Conservation (phyloP, 2,797 vertebrate species). For the Loriculus beryllinus region DNA sequence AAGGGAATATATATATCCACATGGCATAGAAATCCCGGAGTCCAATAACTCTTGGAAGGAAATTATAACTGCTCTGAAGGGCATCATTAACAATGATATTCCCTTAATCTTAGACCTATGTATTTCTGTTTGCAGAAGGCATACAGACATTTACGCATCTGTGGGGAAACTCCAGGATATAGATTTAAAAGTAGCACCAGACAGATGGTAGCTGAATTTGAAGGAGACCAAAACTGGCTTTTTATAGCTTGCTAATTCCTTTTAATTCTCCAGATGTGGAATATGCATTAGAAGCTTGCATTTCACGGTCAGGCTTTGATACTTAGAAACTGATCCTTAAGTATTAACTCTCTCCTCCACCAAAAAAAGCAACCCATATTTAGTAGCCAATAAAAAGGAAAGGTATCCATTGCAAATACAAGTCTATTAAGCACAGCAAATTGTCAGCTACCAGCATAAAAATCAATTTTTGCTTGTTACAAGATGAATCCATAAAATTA, state of each 20-base stretch:
- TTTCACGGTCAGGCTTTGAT: not conserved
- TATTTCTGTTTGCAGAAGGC: conserved; percentile 59
- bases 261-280: not conserved
- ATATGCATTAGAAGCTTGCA: not conserved
- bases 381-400: not conserved
- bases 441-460: conserved; percentile 26
- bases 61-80: conserved; percentile 56
- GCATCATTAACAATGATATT: conserved; percentile 51
- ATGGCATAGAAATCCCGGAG: conserved; percentile 35
- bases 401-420: not conserved
- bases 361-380: not conserved
- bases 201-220: not conserved
- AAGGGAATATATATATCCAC: conserved; percentile 32
- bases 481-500: not conserved
- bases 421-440: conserved; percentile 16
- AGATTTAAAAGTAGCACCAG: conserved; percentile 25
- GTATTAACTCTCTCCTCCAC: not conserved
- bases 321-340: not conserved
- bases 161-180: conserved; percentile 19
- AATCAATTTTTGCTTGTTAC: conserved; percentile 23
- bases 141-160: conserved; percentile 58
- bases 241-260: not conserved
- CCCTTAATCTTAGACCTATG: conserved; percentile 48
- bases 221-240: not conserved
- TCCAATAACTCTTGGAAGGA: conserved; percentile 55